phyloP scores from a whole-genome alignment of 2,888 invertebrate species.

The Thumatha senex region DNA sequence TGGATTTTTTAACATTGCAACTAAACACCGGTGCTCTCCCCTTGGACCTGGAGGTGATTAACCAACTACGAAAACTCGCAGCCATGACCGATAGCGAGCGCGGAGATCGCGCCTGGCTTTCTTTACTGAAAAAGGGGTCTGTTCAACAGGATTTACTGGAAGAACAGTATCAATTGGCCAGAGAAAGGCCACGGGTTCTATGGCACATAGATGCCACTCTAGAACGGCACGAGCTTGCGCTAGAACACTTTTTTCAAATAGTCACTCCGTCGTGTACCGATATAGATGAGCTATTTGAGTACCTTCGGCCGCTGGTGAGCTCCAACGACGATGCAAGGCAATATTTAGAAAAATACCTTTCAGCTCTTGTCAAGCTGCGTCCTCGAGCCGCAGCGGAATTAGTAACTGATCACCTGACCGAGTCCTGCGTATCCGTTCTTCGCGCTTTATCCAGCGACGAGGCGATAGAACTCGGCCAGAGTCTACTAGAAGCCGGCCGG shows the following conservation, averaged over 20 bases:
- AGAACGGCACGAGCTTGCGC: slow-evolving; percentile 46
- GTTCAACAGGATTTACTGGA: slow-evolving; percentile 44
- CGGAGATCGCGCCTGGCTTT: slow-evolving; percentile 67
- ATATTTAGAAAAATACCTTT: slow-evolving; percentile 44
- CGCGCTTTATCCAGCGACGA: slow-evolving; percentile 34
- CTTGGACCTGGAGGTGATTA: slow-evolving; percentile 58
- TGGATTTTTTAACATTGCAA: slow-evolving; percentile 71
- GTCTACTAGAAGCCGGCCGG: slow-evolving; percentile 52
- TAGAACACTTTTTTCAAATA: slow-evolving; percentile 60
- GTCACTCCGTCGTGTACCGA: slow-evolving; percentile 53
- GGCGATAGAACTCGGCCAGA: slow-evolving; percentile 54
- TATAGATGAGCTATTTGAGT: slow-evolving; percentile 67
- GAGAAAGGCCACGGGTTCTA: slow-evolving; percentile 54
- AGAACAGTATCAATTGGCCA: slow-evolving; percentile 31
- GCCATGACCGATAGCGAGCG: slow-evolving; percentile 53
- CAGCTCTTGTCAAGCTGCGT: slow-evolving; percentile 51
- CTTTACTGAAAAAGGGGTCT: slow-evolving; percentile 45
- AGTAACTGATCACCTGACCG: slow-evolving; percentile 44
- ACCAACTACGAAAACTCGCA: slow-evolving; percentile 51
- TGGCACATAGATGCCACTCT: slow-evolving; percentile 58
- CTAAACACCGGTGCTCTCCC: slow-evolving; percentile 64
- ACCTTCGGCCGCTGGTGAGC: slow-evolving; percentile 48
- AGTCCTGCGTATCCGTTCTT: slow-evolving; percentile 36
- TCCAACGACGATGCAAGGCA: slow-evolving; percentile 33
- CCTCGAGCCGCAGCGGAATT: slow-evolving; percentile 63